Conservation (phyloP, 2,113 vertebrate species). For the Lasiurus borealis region DNA sequence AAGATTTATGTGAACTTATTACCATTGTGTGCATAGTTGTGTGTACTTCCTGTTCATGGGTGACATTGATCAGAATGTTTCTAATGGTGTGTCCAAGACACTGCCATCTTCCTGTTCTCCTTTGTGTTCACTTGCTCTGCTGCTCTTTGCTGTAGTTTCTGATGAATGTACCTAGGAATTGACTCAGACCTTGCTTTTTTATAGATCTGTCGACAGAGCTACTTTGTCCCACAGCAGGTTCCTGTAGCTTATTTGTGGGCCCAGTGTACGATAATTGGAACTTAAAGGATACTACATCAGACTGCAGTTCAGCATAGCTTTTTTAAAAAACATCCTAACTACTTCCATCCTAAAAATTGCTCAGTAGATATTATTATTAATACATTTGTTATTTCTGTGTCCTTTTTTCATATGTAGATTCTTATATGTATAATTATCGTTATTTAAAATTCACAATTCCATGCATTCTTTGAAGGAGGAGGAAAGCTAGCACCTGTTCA, state of each 20-base stretch:
- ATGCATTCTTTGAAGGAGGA: not conserved
- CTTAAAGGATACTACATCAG: not conserved
- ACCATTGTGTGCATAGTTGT: not conserved
- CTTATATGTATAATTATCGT: not conserved
- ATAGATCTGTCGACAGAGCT: not conserved
- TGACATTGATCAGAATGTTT: not conserved
- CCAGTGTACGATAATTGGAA: not conserved
- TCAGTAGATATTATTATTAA: not conserved
- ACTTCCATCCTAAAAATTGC: not conserved
- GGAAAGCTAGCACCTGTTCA: not conserved
- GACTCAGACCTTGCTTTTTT: conserved; percentile 21
- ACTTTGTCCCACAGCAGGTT: not conserved
- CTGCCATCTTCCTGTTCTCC: not conserved
- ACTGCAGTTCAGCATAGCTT: not conserved
- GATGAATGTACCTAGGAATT: not conserved
- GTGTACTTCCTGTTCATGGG: not conserved
- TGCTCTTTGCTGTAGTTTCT: conserved; percentile 23
- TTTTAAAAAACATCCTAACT: not conserved
- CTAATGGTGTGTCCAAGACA: not conserved
- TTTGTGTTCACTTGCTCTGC: not conserved
- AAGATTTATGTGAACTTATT: not conserved
- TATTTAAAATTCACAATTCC: conserved; percentile 31
- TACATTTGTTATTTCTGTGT: conserved; percentile 32
- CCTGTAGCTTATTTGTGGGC: conserved; percentile 2
- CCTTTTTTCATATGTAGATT: not conserved